These are phyloP conservation scores for Thumatha senex DNA, from an alignment of 2,888 invertebrate genomes.

Conservation along the genomic window DNA sequence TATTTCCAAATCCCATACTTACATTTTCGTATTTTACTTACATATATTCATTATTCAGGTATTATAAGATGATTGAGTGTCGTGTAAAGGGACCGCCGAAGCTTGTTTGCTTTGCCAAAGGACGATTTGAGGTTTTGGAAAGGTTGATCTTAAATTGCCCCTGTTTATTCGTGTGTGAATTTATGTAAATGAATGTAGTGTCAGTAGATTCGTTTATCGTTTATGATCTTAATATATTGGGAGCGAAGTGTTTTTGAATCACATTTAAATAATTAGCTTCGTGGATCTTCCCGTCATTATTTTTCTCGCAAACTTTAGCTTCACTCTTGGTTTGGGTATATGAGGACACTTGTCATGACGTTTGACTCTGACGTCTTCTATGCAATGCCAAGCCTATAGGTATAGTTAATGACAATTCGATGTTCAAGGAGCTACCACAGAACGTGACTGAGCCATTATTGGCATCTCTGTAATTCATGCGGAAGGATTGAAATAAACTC, in stretches of 20 bases:
- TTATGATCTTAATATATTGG: slow-evolving; percentile 7
- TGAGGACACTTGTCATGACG: no score
- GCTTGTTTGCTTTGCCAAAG: slow-evolving; percentile 4
- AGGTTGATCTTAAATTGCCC: not conserved
- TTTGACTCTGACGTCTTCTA: no score
- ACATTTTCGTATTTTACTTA: slow-evolving; percentile 31
- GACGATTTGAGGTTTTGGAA: not conserved
- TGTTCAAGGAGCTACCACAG: no score
- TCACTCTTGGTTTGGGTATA: no score
- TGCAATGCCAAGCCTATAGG: no score
- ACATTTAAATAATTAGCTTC: not conserved
- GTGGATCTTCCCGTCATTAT: no score
- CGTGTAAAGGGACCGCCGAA: slow-evolving; percentile 1
- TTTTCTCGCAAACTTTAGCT: no score
- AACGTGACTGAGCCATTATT: no score
- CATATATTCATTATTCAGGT: slow-evolving; percentile 31
- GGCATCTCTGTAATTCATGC: no score
- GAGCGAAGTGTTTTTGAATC: not conserved
- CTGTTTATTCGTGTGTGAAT: slow-evolving; percentile 1
- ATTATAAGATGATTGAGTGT: slow-evolving; percentile 21
- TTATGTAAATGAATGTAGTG: slow-evolving; percentile 5
- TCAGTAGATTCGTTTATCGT: slow-evolving; percentile 22
- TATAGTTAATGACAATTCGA: no score
- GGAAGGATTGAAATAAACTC: no score
- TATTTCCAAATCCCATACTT: slow-evolving; percentile 55